Base-by-base conservation (phyloP, 2,888 invertebrate genomes). In the Tanytarsus gracilentus region DNA sequence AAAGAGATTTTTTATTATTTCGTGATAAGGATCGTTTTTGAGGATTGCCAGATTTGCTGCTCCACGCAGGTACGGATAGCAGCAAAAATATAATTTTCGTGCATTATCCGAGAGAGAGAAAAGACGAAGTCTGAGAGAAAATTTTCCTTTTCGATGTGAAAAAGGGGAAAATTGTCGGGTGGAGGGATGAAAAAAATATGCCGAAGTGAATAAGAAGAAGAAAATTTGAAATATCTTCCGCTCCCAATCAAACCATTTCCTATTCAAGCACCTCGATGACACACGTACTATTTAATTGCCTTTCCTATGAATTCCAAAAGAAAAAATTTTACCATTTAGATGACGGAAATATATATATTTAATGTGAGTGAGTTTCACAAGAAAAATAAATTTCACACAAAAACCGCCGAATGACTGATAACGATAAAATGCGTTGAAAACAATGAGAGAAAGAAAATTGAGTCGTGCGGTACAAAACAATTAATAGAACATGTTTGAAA, bases 321-420 rank as follows among this genome's bases (percentile, higher is more conserved):
- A 4, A 30, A 36, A 36, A 33, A 33, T n/a, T 33, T 14, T 11
- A 33, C 9, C 9, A 33, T 11, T 18, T 44, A 44, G 23, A 44
- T 23, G 44, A 44, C 44, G 21, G 44, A 21, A 44, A 44, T 11
- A 18, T 23, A 9, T 23, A 18, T 23, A 18, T 44, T 44, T 44
- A 21, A 11, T 33, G n/a, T n/a, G n/a, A n/a, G n/a, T n/a, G n/a
- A 18, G 40, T 44, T 44, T 44, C 44, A 44, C 44, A 44, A 44
- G 44, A n/a, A 33, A 44, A 44, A 44, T 23, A 44, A 18, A 44
- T 44, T 44, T 44, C 44, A 44, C 44, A 44, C 44, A 21, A 44
- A 18, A 44, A 44, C 11, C 44, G 23, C 44, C 44, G 23, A 44
- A 44, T 44, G 44, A 44, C 44, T 44, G 44, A 44, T 44, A 44